Percentiles rank a stretch among this genome's conserved stretches.
These are phyloP conservation scores for Augochlorella aurata DNA, from an alignment of 2,888 invertebrate genomes.

Conservation along the genomic window DNA sequence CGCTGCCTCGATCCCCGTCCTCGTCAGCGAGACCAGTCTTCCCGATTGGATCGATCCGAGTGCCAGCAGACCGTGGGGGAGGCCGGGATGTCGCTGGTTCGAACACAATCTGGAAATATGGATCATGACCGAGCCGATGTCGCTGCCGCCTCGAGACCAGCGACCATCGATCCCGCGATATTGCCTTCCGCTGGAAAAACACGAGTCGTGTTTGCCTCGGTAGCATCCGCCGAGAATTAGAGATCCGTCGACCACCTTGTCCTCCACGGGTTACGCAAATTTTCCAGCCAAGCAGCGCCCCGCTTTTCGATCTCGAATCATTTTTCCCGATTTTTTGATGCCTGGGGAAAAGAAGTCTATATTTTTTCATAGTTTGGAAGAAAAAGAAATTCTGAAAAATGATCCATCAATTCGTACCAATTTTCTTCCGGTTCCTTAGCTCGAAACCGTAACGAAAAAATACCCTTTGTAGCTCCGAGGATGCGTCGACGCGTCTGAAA, in stretches of 20 bases:
- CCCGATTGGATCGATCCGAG: constrained; percentile 56
- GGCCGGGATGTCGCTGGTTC: constrained; percentile 22
- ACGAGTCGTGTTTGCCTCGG: constrained; percentile 3
- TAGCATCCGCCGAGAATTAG: constrained; percentile 14
- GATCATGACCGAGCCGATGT: constrained; percentile 43
- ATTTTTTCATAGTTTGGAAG: too few relatives aligned
- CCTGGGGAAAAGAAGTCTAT: too few relatives aligned
- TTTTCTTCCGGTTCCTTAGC: too few relatives aligned
- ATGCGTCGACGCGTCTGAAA: background rate
- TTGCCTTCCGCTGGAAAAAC: constrained; percentile 18
- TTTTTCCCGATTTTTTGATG: too few relatives aligned
- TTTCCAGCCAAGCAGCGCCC: too few relatives aligned
- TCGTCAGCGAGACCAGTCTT: constrained; percentile 22
- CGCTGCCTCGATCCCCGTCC: constrained; percentile 41
- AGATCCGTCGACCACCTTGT: background rate
- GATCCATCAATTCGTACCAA: too few relatives aligned
- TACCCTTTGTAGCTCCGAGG: background rate
- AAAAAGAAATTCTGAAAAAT: too few relatives aligned
- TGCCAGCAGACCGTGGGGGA: constrained; percentile 24
- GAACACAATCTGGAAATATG: constrained; percentile 59
- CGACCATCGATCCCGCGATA: constrained; percentile 54
- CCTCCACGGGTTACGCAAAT: too few relatives aligned
- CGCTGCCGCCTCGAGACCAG: background rate
- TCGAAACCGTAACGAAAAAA: too few relatives aligned
- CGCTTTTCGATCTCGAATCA: too few relatives aligned